Percentiles rank a stretch among this genome's conserved stretches.
Conservation (phyloP, 2,888 invertebrate species). For the Melieria crassipennis region DNA sequence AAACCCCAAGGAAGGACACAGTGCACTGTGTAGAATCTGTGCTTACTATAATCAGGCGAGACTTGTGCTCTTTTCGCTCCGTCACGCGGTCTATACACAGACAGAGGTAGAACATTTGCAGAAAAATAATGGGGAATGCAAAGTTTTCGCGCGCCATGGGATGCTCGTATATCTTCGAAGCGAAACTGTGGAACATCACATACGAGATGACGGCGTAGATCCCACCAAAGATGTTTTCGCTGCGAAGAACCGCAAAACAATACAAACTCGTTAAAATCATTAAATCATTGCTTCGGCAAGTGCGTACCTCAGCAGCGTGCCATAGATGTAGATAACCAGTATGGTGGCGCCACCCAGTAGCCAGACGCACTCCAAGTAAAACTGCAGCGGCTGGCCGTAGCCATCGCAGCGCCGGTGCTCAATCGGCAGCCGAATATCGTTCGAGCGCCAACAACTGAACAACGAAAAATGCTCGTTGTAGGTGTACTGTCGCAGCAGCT, state of each 20-base stretch:
- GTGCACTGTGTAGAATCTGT: no score
- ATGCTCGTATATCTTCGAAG: constrained; percentile 86
- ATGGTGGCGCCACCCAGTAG: constrained; percentile 77
- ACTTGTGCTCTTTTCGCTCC: constrained; percentile 49
- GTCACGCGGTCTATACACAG: constrained; percentile 67
- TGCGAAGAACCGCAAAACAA: constrained; percentile 51
- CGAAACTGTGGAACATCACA: constrained; percentile 85
- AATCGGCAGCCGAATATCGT: constrained; percentile 41
- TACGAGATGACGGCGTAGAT: constrained; percentile 76
- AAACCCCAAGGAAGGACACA: neutral
- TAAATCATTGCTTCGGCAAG: neutral
- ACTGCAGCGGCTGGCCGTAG: constrained; percentile 81
- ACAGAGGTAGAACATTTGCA: constrained; percentile 77
- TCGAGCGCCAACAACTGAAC: constrained; percentile 48
- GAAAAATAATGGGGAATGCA: constrained; percentile 81
- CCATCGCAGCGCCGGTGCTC: constrained; percentile 72
- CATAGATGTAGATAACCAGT: constrained; percentile 74
- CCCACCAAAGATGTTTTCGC: constrained; percentile 79
- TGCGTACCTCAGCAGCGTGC: constrained; percentile 72
- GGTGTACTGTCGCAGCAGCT: constrained; percentile 48
- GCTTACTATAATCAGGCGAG: constrained; percentile 47
- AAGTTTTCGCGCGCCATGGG: constrained; percentile 88
- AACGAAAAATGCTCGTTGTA: constrained; percentile 48
- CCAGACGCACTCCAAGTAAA: constrained; percentile 84
- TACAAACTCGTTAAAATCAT: neutral